These are phyloP conservation scores for Molorchus minor DNA, from an alignment of 2,888 invertebrate genomes.

Conservation along the genomic window DNA sequence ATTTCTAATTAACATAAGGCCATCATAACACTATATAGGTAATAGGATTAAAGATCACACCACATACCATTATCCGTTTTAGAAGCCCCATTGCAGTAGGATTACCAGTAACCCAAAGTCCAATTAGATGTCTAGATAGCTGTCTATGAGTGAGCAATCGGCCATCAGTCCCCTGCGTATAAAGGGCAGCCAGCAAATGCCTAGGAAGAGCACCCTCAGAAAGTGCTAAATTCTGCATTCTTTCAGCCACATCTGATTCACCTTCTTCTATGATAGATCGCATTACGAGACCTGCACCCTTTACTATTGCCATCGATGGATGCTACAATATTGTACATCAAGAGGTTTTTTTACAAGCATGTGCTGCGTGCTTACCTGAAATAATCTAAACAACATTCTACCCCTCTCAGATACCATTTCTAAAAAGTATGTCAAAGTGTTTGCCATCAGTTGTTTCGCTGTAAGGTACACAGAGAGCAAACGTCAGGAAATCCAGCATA, in stretches of 20 bases:
- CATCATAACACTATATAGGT: no score
- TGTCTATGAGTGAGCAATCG: slow-evolving; percentile 87
- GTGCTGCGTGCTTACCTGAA: no score
- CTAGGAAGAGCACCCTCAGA: slow-evolving; percentile 96
- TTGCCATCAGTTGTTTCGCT: slow-evolving; percentile 98
- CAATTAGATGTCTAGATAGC: slow-evolving; percentile 91
- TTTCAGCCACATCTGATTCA: slow-evolving; percentile 86
- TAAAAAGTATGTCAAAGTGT: slow-evolving; percentile 90
- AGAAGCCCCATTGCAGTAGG: slow-evolving; percentile 88
- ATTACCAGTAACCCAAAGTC: slow-evolving; percentile 96
- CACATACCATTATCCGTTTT: slow-evolving; percentile 85
- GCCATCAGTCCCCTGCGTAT: slow-evolving; percentile 82
- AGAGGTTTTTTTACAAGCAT: no score
- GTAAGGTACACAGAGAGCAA: slow-evolving; percentile 97
- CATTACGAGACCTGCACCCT: slow-evolving; percentile 97
- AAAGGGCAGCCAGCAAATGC: slow-evolving; percentile 90
- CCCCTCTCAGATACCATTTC: slow-evolving; percentile 95
- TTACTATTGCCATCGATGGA: slow-evolving; percentile 97
- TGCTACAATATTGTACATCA: slow-evolving; percentile 72
- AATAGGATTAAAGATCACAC: no score
- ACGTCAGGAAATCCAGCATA: slow-evolving; percentile 98
- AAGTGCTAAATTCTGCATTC: slow-evolving; percentile 95
- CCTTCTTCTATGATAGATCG: slow-evolving; percentile 98
- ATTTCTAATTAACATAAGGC: no score
- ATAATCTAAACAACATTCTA: slow-evolving; percentile 88